These are phyloP conservation scores for Matsumyia berberina DNA, from an alignment of 2,888 invertebrate species.

Conservation along the genomic window DNA sequence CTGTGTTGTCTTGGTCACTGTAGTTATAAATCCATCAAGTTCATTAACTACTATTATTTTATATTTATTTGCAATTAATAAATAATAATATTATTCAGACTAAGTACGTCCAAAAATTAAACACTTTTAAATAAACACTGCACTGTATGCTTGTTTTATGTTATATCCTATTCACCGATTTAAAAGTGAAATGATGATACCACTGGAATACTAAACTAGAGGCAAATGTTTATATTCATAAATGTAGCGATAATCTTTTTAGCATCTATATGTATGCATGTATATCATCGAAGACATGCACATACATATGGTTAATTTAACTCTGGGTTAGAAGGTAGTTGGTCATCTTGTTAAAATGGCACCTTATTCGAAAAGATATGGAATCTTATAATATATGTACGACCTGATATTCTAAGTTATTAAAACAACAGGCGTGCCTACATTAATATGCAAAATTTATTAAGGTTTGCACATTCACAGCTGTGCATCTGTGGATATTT, in stretches of 20 bases:
- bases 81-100: background rate
- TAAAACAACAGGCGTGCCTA: background rate
- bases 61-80: background rate
- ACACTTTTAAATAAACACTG: background rate
- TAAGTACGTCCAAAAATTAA: background rate
- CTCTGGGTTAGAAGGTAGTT: too few relatives aligned
- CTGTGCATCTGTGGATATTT: background rate
- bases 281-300: too few relatives aligned
- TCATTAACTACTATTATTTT: slow-evolving; percentile 8
- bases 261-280: too few relatives aligned
- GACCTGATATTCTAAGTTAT: too few relatives aligned
- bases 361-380: background rate
- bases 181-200: too few relatives aligned
- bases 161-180: too few relatives aligned
- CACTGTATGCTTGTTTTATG: background rate
- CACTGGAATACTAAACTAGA: too few relatives aligned
- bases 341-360: background rate
- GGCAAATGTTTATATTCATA: too few relatives aligned
- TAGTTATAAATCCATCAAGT: slow-evolving; percentile 10
- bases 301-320: too few relatives aligned
- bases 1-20: slow-evolving; percentile 4
- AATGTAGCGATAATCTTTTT: too few relatives aligned
- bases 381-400: background rate
- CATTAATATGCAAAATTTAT: background rate
- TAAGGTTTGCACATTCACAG: background rate